These are phyloP conservation scores for Tromatobia lineatoria DNA, from an alignment of 2,888 invertebrate genomes.

Conservation along the genomic window DNA sequence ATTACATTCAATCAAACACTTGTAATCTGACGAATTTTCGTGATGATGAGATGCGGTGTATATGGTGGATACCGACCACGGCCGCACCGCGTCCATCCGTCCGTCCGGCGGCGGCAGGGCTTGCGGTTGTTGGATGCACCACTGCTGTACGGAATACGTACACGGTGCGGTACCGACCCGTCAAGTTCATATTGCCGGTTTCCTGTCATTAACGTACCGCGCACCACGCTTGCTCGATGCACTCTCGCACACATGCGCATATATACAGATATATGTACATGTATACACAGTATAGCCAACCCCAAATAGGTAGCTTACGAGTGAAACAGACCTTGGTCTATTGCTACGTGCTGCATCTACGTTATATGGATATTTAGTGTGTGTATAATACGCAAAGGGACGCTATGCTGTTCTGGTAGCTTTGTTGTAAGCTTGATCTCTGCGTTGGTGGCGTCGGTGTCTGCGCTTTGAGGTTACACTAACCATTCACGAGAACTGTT, in stretches of 20 bases:
- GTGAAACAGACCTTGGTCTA: conserved; percentile 54
- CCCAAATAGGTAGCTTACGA: conserved; percentile 2
- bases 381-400: conserved; percentile 10
- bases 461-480: neutral
- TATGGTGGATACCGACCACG: conserved; percentile 18
- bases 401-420: conserved; percentile 15
- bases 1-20: conserved; percentile 23
- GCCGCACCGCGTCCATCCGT: conserved; percentile 50
- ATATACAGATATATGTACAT: conserved; percentile 29
- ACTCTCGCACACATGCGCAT: conserved; percentile 61
- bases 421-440: conserved; percentile 41
- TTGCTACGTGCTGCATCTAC: conserved; percentile 44
- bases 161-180: conserved; percentile 82
- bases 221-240: conserved; percentile 67
- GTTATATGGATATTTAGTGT: conserved; percentile 8
- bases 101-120: conserved; percentile 44
- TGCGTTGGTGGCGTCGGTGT: neutral
- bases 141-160: conserved; percentile 75
- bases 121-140: conserved; percentile 69
- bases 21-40: conserved; percentile 55
- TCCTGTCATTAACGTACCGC: conserved; percentile 84
- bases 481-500: neutral
- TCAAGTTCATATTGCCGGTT: conserved; percentile 85
- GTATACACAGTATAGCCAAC: conserved; percentile 14
- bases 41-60: conserved; percentile 40